A percentile compares a stretch with the other conserved stretches of the same genome.
Conservation (phyloP, 2,113 vertebrate species). For the Phycodurus eques region DNA sequence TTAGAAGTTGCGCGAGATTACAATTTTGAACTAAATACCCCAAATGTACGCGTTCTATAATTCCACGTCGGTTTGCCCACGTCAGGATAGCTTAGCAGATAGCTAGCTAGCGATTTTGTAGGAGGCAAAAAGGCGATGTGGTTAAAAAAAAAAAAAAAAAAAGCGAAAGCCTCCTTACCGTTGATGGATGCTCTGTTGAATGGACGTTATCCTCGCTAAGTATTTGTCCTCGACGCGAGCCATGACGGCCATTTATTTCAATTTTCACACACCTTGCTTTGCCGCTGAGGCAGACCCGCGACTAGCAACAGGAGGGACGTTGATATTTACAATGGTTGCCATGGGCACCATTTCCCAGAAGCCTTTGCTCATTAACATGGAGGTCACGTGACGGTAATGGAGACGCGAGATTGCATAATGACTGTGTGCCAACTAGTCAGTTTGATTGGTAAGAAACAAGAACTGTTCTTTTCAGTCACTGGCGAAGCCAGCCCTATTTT, state of each 20-base stretch:
- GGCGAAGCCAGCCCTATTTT: too few species aligned
- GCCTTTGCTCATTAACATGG: constrained; percentile 55
- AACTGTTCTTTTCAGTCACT: not conserved
- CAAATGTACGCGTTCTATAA: not conserved
- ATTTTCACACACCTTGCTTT: constrained; percentile 1
- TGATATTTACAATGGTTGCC: constrained; percentile 69
- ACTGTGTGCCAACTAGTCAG: not conserved
- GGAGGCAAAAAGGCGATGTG: not conserved
- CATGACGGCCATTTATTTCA: constrained; percentile 30
- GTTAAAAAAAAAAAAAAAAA: not conserved
- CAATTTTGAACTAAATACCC: not conserved
- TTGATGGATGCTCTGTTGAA: constrained; percentile 60
- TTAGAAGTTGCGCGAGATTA: too few species aligned
- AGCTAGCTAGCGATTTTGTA: constrained; percentile 1
- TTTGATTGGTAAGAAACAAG: not conserved
- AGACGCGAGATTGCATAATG: not conserved
- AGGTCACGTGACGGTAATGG: constrained; percentile 44
- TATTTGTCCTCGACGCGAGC: constrained; percentile 52
- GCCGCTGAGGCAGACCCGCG: not conserved
- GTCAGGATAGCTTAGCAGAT: constrained; percentile 13
- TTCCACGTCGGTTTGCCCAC: not conserved
- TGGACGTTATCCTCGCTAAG: constrained; percentile 55
- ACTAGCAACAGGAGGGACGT: not conserved
- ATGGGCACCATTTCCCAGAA: constrained; percentile 70
- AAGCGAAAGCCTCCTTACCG: constrained; percentile 47